Percentiles rank a stretch among this genome's conserved stretches.
Conservation (phyloP, 2,797 vertebrate genomes). For the Huso huso region DNA sequence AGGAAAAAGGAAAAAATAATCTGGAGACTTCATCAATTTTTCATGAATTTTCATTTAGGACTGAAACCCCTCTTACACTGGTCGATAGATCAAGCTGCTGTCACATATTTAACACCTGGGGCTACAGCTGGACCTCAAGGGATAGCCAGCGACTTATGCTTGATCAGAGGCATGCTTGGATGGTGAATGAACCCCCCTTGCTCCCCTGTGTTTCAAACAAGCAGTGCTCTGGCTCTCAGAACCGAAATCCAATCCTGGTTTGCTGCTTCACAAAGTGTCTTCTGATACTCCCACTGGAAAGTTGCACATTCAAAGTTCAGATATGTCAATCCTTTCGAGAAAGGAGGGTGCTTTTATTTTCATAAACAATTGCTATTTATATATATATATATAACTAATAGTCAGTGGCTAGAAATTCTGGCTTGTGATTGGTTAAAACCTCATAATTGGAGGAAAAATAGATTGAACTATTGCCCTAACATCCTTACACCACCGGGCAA, state of each 20-base stretch:
- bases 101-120: conserved; percentile 89
- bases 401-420: too few relatives aligned
- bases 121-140: conserved; percentile 59
- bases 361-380: too few relatives aligned
- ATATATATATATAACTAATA: too few relatives aligned
- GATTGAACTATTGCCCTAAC: too few relatives aligned
- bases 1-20: conserved; percentile 69
- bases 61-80: conserved; percentile 75
- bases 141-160: conserved; percentile 42
- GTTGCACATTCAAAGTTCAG: not conserved
- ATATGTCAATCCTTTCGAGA: not conserved
- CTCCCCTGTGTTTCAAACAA: conserved; percentile 16
- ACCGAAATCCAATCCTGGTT: conserved; percentile 27
- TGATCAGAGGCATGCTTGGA: conserved; percentile 44
- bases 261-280: not conserved
- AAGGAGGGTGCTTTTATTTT: too few relatives aligned
- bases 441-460: too few relatives aligned
- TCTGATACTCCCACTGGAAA: conserved; percentile 23
- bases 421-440: too few relatives aligned
- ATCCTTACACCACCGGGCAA: too few relatives aligned
- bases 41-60: conserved; percentile 96
- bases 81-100: conserved; percentile 96
- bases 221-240: conserved; percentile 19
- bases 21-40: conserved; percentile 90
- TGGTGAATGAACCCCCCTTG: conserved; percentile 20